Base-by-base conservation (phyloP, 2,888 invertebrate genomes). In the Epistrophe grossulariae region DNA sequence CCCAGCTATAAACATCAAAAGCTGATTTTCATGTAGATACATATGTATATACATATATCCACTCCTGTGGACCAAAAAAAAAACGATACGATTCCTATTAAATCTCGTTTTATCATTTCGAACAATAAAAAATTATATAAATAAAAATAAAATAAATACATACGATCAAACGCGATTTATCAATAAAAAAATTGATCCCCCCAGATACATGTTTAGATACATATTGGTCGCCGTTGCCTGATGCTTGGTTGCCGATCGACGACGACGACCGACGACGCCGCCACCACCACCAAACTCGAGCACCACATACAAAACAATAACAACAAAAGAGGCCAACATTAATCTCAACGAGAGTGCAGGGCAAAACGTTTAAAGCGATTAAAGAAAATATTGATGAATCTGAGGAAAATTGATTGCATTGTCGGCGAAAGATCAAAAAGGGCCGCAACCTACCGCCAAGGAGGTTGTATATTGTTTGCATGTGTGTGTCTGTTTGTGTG, bases 391-490 rank as follows among this genome's bases (percentile, higher is more conserved):
- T 87, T 87, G 87, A 87, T 87, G 87, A 87, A 87, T 87, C 87
- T 87, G 87, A 87, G 87, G 87, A 87, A 87, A 87, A 87, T 87
- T 87, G 87, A 87, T 87, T 87, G 87, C 87, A 87, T 87, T 87
- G 87, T 87, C 87, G 87, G 87, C 76, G 31, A 40, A 79, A 83
- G 87, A 87, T 87, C 79, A 83, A 79, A 78, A 82, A 40, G 72
- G 38, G 76, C 87, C 87, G 83, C 79, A 78, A 87, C 83, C 87
- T 79, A 87, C 83, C 87, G 79, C 79, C 83, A 79, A 87, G 81
- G 77, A 77, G 73, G 84, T 62, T 80, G 38, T 82, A 6, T 64
- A n/a, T 0, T 64, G n/a, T 66, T 10, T 64, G 59, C 76, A 35
- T 70, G 59, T 74, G 68, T 88, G 71, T 89, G 88, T 90, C 72